phyloP scores from a whole-genome alignment of 2,888 invertebrate genomes.

The Exephanes ischioxanthus region DNA sequence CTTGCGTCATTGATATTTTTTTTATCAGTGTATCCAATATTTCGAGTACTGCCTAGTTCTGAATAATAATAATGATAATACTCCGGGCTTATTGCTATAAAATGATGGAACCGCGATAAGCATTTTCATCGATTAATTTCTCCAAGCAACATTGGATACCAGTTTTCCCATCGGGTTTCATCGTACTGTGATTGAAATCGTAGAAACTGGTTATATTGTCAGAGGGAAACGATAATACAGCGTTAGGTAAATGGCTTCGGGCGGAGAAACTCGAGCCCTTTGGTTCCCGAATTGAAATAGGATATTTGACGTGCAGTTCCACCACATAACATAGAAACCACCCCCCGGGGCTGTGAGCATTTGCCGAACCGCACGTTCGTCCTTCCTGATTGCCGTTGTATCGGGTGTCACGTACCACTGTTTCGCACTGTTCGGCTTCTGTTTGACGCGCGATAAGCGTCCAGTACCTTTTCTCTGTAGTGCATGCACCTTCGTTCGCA shows the following conservation, averaged over 20 bases:
- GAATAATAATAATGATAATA: not conserved
- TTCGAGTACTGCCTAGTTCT: too few species aligned
- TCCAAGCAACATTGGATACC: not conserved
- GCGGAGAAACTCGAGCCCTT: slow-evolving; percentile 28
- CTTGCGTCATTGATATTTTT: too few species aligned
- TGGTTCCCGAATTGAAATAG: slow-evolving; percentile 37
- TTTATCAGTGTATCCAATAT: too few species aligned
- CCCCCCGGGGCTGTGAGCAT: slow-evolving; percentile 5
- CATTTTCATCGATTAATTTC: not conserved
- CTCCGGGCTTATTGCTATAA: not conserved
- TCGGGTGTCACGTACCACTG: slow-evolving; percentile 25
- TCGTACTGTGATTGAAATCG: not conserved
- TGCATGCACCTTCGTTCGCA: not conserved
- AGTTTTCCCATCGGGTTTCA: slow-evolving; percentile 1
- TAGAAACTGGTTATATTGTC: not conserved
- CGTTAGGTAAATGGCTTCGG: slow-evolving; percentile 12
- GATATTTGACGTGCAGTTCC: slow-evolving; percentile 10
- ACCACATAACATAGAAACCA: slow-evolving; percentile 3
- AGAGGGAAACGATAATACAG: not conserved
- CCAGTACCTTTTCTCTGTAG: not conserved
- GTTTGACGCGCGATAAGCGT: slow-evolving; percentile 14
- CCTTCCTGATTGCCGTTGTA: slow-evolving; percentile 17
- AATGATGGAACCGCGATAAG: not conserved
- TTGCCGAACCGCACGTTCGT: slow-evolving; percentile 36
- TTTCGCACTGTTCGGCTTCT: slow-evolving; percentile 9